phyloP scores from a whole-genome alignment of 1,140 invertebrate genomes.

The Schmidtea mediterranea region DNA sequence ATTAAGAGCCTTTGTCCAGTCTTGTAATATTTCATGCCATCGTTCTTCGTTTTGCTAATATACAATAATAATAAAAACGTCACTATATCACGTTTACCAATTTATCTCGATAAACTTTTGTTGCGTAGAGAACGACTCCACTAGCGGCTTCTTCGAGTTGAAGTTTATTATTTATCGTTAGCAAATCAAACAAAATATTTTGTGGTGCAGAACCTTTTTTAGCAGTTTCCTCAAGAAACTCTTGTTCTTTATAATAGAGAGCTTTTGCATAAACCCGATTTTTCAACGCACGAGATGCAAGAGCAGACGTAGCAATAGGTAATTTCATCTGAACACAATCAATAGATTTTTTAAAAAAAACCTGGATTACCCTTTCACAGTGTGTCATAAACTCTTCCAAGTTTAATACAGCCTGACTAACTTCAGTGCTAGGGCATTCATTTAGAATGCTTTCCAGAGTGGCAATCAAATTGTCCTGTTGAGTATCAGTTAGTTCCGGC shows the following conservation, averaged over 20 bases:
- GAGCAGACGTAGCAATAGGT: constrained; percentile 52
- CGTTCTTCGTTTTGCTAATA: constrained; percentile 47
- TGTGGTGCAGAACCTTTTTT: constrained; percentile 3
- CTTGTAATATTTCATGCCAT: constrained; percentile 95
- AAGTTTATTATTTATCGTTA: constrained; percentile 80
- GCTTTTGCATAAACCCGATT: constrained; percentile 71
- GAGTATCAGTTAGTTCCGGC: constrained; percentile 57
- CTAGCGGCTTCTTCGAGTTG: constrained; percentile 90
- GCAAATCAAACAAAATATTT: constrained; percentile 9
- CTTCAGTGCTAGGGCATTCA: constrained; percentile 65
- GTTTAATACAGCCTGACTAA: constrained; percentile 86
- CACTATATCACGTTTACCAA: constrained; percentile 16
- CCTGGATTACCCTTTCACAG: constrained; percentile 46
- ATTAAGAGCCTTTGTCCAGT: constrained; percentile 78
- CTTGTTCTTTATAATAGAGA: constrained; percentile 88
- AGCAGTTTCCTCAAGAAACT: constrained; percentile 38
- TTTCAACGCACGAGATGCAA: constrained; percentile 33
- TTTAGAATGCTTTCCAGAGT: constrained; percentile 55
- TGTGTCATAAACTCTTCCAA: constrained; percentile 98
- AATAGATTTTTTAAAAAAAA: too few relatives aligned
- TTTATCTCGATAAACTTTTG: constrained; percentile 40
- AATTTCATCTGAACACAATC: constrained; percentile 24
- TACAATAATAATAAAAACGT: not conserved
- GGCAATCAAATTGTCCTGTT: constrained; percentile 56
- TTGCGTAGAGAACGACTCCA: constrained; percentile 61